Evolutionary conservation across 92 coral and sea anemone genomes (phyloP).

Genomic region (Umimayanthus kanabou): DNA sequence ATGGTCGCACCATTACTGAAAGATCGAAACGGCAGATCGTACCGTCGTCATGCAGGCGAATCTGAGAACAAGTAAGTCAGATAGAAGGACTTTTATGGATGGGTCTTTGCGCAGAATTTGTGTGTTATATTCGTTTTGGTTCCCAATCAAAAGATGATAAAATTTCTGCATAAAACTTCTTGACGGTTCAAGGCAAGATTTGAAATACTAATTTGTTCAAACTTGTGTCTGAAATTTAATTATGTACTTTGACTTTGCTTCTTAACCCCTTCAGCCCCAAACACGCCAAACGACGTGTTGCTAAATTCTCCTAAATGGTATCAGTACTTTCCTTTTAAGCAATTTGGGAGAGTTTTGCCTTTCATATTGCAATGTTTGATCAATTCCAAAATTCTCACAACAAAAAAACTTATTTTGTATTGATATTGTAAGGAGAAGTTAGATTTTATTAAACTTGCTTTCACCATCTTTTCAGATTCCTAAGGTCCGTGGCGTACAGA

Average conservation of each 20-base stretch:
- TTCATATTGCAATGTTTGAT: background rate
- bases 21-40: background rate
- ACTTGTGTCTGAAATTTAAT: too few species aligned
- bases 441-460: background rate
- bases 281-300: too few species aligned
- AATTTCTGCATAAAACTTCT: background rate
- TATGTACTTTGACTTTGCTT: too few species aligned
- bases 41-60: slow-evolving; percentile 12
- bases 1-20: background rate
- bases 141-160: slow-evolving; percentile 8
- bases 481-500: background rate
- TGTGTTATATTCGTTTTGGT: background rate
- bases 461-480: background rate
- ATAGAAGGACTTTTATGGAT: slow-evolving; percentile 11
- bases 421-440: background rate
- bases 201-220: background rate
- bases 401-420: too few species aligned
- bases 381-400: background rate
- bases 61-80: slow-evolving; percentile 13
- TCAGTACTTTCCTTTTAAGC: too few species aligned
- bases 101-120: slow-evolving; percentile 3
- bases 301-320: too few species aligned
- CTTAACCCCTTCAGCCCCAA: too few species aligned
- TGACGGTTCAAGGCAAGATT: background rate
- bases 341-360: too few species aligned